Conservation (phyloP, 1,140 invertebrate species). For the Lordiphosa stackelbergi region DNA sequence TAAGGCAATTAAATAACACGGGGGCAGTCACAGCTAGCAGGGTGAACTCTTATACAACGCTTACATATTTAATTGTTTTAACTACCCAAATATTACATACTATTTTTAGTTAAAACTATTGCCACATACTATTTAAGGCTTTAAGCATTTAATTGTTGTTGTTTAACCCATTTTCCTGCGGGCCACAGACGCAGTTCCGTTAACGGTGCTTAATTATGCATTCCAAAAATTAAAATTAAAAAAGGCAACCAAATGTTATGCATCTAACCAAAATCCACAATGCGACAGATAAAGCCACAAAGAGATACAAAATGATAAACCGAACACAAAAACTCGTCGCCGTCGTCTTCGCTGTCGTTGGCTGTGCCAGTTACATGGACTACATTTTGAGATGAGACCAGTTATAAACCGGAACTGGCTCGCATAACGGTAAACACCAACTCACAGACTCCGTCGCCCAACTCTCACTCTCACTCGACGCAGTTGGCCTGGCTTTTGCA, state of each 20-base stretch:
- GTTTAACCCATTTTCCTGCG: slow-evolving; percentile 61
- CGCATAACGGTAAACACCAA: slow-evolving; percentile 55
- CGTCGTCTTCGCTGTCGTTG: slow-evolving; percentile 13
- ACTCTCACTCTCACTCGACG: slow-evolving; percentile 13
- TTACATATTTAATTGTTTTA: slow-evolving; percentile 67
- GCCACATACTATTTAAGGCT: slow-evolving; percentile 24
- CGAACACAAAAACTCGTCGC: slow-evolving; percentile 25
- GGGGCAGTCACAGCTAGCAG: slow-evolving; percentile 46
- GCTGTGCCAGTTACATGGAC: slow-evolving; percentile 70
- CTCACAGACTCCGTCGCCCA: slow-evolving; percentile 13
- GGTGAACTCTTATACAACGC: slow-evolving; percentile 64
- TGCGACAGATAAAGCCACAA: slow-evolving; percentile 11
- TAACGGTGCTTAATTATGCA: slow-evolving; percentile 73
- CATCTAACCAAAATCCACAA: slow-evolving; percentile 18
- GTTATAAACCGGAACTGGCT: slow-evolving; percentile 70
- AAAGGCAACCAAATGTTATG: slow-evolving; percentile 37
- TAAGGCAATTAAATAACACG: slow-evolving; percentile 63
- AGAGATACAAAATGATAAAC: slow-evolving; percentile 52
- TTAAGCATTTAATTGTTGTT: slow-evolving; percentile 31
- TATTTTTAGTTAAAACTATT: slow-evolving; percentile 39
- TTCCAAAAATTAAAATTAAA: slow-evolving; percentile 29
- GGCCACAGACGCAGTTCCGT: slow-evolving; percentile 57
- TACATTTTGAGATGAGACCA: slow-evolving; percentile 59
- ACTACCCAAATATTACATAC: slow-evolving; percentile 62
- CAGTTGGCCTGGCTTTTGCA: slow-evolving; percentile 45